These are phyloP conservation scores for Uropetala carovei DNA, from an alignment of 2,888 invertebrate species.

Conservation along the genomic window DNA sequence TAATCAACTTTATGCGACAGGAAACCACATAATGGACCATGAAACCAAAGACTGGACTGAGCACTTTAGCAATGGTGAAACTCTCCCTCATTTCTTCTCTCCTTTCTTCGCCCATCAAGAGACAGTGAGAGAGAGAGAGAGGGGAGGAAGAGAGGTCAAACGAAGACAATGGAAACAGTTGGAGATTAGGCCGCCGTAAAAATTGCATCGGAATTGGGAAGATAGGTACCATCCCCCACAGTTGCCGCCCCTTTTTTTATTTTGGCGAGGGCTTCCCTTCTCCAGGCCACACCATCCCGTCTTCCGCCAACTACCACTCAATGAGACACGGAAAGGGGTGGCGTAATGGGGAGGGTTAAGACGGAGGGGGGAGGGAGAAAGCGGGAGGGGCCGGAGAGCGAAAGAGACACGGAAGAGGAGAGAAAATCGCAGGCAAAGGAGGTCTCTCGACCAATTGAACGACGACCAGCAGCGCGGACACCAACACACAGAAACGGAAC, in stretches of 20 bases:
- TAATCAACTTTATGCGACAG: not conserved
- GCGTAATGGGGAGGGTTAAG: not conserved
- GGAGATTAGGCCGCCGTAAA: not conserved
- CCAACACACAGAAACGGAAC: not conserved
- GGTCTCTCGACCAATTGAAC: constrained; percentile 7
- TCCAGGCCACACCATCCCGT: not conserved
- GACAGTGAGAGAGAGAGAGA: not conserved
- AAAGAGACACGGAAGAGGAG: not conserved
- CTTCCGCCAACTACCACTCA: not conserved
- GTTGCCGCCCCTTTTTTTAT: not conserved
- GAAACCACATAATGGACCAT: not conserved
- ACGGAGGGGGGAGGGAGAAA: not conserved
- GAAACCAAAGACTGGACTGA: not conserved
- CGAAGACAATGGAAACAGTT: not conserved
- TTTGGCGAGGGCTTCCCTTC: not conserved
- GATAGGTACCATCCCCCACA: not conserved
- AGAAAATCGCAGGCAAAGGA: not conserved
- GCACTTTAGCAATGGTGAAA: not conserved
- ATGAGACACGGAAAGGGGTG: not conserved
- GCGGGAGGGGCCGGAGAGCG: not conserved
- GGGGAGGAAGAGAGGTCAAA: constrained; percentile 16
- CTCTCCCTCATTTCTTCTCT: not conserved
- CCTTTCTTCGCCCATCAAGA: not conserved
- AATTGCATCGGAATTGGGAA: not conserved
- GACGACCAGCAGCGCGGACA: not conserved